Percentiles rank a stretch among this genome's conserved stretches.
phyloP scores from a whole-genome alignment of 2,113 vertebrate species.

The Gnathonemus longibarbis region DNA sequence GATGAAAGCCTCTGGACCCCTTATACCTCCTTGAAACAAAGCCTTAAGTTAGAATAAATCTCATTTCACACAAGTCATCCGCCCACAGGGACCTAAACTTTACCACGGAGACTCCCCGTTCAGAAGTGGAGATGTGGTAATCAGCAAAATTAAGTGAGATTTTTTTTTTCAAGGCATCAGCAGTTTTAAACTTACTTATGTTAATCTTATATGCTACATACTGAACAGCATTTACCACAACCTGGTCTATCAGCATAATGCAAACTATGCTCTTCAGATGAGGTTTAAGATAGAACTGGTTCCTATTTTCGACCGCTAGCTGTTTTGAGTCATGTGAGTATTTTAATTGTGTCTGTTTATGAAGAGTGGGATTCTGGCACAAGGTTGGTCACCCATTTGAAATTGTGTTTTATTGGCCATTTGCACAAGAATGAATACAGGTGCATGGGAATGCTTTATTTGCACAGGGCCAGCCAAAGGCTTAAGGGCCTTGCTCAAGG shows the following conservation, averaged over 20 bases:
- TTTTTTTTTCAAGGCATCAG: neutral
- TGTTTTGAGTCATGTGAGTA: neutral
- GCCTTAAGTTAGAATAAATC: neutral
- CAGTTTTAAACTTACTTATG: neutral
- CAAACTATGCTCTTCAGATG: neutral
- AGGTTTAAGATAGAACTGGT: neutral
- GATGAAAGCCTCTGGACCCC: neutral
- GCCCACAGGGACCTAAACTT: neutral
- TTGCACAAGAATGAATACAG: neutral
- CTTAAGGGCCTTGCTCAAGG: neutral
- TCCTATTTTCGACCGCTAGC: neutral
- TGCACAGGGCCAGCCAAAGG: neutral
- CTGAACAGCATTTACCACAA: neutral
- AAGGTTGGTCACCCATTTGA: neutral
- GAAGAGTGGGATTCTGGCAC: neutral
- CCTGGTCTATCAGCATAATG: neutral
- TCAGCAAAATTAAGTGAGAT: neutral
- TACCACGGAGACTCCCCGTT: neutral
- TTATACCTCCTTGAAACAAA: neutral
- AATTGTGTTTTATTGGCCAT: neutral
- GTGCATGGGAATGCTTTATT: neutral
- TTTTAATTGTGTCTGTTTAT: neutral
- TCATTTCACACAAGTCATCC: neutral
- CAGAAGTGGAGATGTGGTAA: neutral
- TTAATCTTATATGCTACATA: neutral